Base-by-base conservation (phyloP, 2,113 vertebrate species). In the Ciconia stormi region DNA sequence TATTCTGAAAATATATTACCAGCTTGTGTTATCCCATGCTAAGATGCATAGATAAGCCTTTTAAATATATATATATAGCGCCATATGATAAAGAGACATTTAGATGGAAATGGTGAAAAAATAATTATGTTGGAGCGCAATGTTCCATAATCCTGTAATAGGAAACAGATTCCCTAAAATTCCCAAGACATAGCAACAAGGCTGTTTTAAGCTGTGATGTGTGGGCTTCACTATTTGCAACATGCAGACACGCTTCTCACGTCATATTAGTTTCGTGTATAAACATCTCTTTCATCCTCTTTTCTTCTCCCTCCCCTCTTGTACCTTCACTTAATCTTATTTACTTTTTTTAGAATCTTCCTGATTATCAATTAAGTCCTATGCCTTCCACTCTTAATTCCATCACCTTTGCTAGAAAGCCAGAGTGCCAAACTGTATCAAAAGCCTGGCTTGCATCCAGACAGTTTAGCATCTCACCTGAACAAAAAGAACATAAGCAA, bases 291-390 rank as follows among this genome's bases (percentile, higher is more conserved):
- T 83, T 71, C 89, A 97, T 67, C 79, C 77, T 93, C 79, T 95
- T 95, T 63, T 82, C 67, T 86, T 81, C 84, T 83, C 50, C 61
- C 44, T 91, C 76, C 53, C 47, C 46, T 67, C 63, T 49, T 85
- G 26, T 88, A 86, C 52, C 61, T 93, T 90, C 72, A 90, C 67
- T 87, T 97, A 95, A 93, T 89, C 92, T 92, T 90, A 86, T 92
- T 95, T 79, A 82, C 91, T 82, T 92, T 89, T 95, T 96, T 93
- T 95, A 96, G 89, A 85, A 47, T 40, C 62, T 70, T 82, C 81
- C 81, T 29, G 26, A 82, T 94, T 82, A 93, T 67, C 78, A 93
- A 13, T 87, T 96, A 94, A 95, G 42, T 89, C 82, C 46, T 44
- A 44, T 73, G 66, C 63, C 78, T 92, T 94, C 72, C 53, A 84